Base-by-base conservation (phyloP, 1,140 invertebrate genomes). In the Cotesia vestalis region DNA sequence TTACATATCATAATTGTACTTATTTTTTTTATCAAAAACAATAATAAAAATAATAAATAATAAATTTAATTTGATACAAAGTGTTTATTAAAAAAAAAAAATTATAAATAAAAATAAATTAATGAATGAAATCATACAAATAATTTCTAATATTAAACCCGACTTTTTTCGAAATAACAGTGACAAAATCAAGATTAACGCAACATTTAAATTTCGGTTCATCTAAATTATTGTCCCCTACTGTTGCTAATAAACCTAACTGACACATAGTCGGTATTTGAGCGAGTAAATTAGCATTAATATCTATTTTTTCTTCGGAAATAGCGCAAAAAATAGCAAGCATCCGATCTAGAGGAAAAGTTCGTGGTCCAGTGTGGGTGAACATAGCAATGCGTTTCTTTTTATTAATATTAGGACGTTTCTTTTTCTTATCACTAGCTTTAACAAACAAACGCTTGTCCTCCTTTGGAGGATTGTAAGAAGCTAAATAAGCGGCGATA, bases 241-340 rank as follows among this genome's bases (percentile, higher is more conserved):
- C 86, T 0, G 89, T 86, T 1, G 89, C 88, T 6, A 94, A 84
- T 11, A 94, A 84, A 75, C 92, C 92, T 8, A 94, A 84, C 77
- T 92, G 90, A 5, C 93, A 92, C 75, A 94, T 86, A 9, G 91
- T 93, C 4, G 92, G 90, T 76, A 95, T 91, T 85, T 95, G 94
- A 1, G 91, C 89, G 6, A 95, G 88, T 14, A 97, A 86, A 84
- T 93, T 93, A 73, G 94, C 94, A 73, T 95, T 95, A 12, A 96
- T 89, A 35, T 93, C 91, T 36, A 96, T 92, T 80, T 92, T 92
- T 61, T 95, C 93, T 61, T 95, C 93, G 12, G 95, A 85, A 77
- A 98, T 96, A 1, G 94, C 91, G 87, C 96, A 97, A 86, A 97
- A 98, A 77, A 98, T 97, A 3, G 95, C 94, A 63, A 98, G 83